A percentile compares a stretch with the other conserved stretches of the same genome.
Conservation (phyloP, 2,888 invertebrate genomes). For the Dryobotodes eremita region DNA sequence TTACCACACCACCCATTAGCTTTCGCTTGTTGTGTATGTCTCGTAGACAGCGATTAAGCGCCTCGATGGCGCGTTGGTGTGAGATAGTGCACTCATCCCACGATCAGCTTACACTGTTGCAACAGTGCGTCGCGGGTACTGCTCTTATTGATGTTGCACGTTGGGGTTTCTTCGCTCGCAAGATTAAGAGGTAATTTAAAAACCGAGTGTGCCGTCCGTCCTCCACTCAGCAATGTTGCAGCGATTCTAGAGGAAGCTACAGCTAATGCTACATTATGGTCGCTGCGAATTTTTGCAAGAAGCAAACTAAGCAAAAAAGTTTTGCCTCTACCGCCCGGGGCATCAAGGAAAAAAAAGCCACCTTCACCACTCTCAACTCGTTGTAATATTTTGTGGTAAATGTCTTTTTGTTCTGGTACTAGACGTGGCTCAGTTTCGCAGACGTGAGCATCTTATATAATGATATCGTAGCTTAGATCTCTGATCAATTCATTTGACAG, state of each 20-base stretch:
- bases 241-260: no score
- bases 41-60: neutral
- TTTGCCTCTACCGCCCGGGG: neutral
- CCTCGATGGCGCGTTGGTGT: conserved; percentile 7
- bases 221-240: no score
- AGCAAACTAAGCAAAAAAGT: neutral
- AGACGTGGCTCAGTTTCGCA: neutral
- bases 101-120: neutral
- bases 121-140: neutral
- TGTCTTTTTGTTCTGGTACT: neutral
- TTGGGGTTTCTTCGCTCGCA: conserved; percentile 7
- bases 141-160: conserved; percentile 9
- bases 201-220: no score
- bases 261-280: neutral
- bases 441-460: neutral
- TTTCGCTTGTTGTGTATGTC: neutral
- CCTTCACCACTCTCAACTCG: neutral
- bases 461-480: neutral
- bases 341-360: neutral
- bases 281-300: neutral
- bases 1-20: no score
- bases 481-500: neutral
- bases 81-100: conserved; percentile 17
- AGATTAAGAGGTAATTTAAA: conserved; percentile 8
- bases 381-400: neutral